These are phyloP conservation scores for Odontocerum albicorne DNA, from an alignment of 2,888 invertebrate genomes.

Conservation along the genomic window DNA sequence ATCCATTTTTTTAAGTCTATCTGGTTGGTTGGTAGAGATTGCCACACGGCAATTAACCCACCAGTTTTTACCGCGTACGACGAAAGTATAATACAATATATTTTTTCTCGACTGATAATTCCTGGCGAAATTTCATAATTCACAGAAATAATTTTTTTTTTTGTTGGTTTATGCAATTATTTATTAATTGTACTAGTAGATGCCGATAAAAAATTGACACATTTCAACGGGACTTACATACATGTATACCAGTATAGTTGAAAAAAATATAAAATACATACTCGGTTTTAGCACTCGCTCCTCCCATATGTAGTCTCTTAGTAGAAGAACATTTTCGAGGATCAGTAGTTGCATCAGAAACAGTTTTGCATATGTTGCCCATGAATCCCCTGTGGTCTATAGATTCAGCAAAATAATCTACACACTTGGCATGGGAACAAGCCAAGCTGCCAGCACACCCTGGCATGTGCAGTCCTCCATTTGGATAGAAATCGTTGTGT, in stretches of 20 bases:
- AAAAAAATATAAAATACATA: constrained; percentile 11
- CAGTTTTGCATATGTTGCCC: constrained; percentile 43
- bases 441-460: constrained; percentile 43
- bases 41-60: too few species aligned
- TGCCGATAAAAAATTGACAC: too few species aligned
- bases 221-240: too few species aligned
- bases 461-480: constrained; percentile 45
- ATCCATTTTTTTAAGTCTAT: too few species aligned
- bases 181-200: too few species aligned
- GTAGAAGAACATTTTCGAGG: constrained; percentile 40
- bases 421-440: constrained; percentile 47
- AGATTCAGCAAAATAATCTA: constrained; percentile 46
- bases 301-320: constrained; percentile 46
- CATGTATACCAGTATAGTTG: too few species aligned
- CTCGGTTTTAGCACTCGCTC: constrained; percentile 34
- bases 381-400: constrained; percentile 43
- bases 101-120: not conserved
- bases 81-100: not conserved
- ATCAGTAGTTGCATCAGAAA: constrained; percentile 40
- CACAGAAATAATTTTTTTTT: not conserved
- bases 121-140: not conserved
- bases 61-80: too few species aligned
- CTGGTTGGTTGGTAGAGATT: too few species aligned
- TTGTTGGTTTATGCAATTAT: not conserved
- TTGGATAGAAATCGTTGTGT: constrained; percentile 51